Evolutionary conservation across 2,888 invertebrate genomes (phyloP).

Genomic region (Callosobruchus maculatus): DNA sequence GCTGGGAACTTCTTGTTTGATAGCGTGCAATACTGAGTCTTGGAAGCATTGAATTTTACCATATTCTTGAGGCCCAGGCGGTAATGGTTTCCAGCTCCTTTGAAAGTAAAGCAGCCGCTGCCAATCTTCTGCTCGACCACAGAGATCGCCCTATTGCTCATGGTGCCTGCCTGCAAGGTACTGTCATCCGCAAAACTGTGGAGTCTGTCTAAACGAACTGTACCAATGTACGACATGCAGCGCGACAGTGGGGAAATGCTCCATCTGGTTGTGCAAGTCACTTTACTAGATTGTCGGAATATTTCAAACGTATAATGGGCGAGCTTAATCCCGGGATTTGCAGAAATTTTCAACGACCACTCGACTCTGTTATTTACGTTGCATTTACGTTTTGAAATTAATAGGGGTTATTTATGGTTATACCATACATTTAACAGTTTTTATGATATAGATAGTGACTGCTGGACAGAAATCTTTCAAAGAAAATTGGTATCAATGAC

Average conservation of each 20-base stretch:
- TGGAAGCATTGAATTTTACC: no score
- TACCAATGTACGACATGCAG: not conserved
- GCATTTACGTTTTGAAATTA: not conserved
- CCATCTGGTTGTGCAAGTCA: not conserved
- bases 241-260: not conserved
- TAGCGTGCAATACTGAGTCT: no score
- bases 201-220: not conserved
- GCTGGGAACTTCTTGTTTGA: no score
- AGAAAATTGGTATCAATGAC: not conserved
- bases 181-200: no score
- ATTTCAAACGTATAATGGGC: not conserved
- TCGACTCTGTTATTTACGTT: not conserved
- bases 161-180: no score
- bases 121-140: no score
- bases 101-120: no score
- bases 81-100: no score
- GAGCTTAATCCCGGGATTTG: not conserved
- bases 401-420: not conserved
- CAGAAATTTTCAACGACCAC: not conserved
- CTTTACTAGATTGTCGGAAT: not conserved
- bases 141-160: no score
- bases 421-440: not conserved
- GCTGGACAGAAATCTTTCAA: not conserved
- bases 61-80: no score
- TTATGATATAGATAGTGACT: not conserved